Evolutionary conservation across 1,140 invertebrate species (phyloP).

Genomic region (Drosophila miranda): DNA sequence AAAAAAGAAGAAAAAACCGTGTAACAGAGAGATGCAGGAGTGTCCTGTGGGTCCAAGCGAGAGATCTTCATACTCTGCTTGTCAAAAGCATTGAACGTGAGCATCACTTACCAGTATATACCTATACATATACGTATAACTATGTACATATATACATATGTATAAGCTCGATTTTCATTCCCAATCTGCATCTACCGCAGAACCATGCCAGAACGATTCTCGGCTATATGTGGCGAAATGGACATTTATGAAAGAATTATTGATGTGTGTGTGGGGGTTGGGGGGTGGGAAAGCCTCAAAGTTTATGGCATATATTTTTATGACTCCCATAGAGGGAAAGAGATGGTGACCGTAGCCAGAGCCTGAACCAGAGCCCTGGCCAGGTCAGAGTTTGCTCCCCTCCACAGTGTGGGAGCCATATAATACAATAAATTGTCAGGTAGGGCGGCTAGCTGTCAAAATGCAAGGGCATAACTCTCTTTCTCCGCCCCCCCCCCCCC

Average conservation of each 20-base stretch:
- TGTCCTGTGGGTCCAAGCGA: not conserved
- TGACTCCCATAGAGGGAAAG: constrained; percentile 40
- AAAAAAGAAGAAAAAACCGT: constrained; percentile 39
- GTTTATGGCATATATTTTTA: constrained; percentile 77
- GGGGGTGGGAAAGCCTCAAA: constrained; percentile 7
- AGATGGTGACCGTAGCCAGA: constrained; percentile 22
- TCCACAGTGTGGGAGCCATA: constrained; percentile 49
- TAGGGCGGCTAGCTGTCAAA: constrained; percentile 74
- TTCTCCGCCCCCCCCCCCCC: not conserved
- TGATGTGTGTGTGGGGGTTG: constrained; percentile 53
- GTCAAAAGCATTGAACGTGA: constrained; percentile 74
- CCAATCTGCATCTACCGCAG: constrained; percentile 11
- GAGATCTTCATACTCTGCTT: constrained; percentile 60
- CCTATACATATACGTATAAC: not conserved
- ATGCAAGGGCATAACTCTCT: constrained; percentile 66
- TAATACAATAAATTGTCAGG: constrained; percentile 80
- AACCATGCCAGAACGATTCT: constrained; percentile 33
- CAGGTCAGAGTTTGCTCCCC: constrained; percentile 44
- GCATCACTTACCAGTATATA: constrained; percentile 53
- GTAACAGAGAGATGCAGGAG: constrained; percentile 4
- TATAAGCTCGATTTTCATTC: not conserved
- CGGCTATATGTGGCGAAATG: constrained; percentile 77
- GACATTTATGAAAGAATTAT: constrained; percentile 82
- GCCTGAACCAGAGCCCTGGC: constrained; percentile 31
- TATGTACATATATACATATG: too few species aligned